phyloP scores from a whole-genome alignment of 2,113 vertebrate genomes.

The Oostethus manadensis region DNA sequence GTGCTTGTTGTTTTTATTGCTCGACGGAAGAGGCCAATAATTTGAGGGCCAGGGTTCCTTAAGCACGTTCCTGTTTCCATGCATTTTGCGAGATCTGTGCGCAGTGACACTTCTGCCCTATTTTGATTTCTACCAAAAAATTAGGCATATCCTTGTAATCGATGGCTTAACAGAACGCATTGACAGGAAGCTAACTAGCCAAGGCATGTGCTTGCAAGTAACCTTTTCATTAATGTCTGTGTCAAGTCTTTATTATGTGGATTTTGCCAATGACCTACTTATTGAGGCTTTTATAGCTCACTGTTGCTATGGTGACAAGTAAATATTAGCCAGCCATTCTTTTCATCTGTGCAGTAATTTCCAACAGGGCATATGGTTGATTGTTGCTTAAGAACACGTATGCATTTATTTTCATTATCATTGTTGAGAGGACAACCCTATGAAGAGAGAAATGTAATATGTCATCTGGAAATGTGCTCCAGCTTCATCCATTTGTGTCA shows the following conservation, averaged over 20 bases:
- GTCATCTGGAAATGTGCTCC: slow-evolving; percentile 47
- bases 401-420: slow-evolving; percentile 33
- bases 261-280: slow-evolving; percentile 33
- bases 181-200: slow-evolving; percentile 5
- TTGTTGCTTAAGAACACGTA: slow-evolving; percentile 25
- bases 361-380: slow-evolving; percentile 30
- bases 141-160: neutral
- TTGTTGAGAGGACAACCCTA: slow-evolving; percentile 25
- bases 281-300: slow-evolving; percentile 17
- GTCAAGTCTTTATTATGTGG: slow-evolving; percentile 11
- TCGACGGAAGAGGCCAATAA: slow-evolving; percentile 18
- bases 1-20: slow-evolving; percentile 36
- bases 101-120: slow-evolving; percentile 10
- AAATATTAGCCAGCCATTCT: slow-evolving; percentile 55
- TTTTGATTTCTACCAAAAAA: neutral
- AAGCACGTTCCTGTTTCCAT: slow-evolving; percentile 14
- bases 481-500: slow-evolving; percentile 36
- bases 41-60: slow-evolving; percentile 18
- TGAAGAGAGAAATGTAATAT: slow-evolving; percentile 29
- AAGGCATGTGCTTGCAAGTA: slow-evolving; percentile 3
- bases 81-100: slow-evolving; percentile 28
- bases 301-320: slow-evolving; percentile 50
- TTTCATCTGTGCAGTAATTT: slow-evolving; percentile 44
- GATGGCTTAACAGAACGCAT: neutral
- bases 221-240: neutral